Evolutionary conservation across 1,140 invertebrate genomes (phyloP).

Genomic region (Saccostrea cuccullata): DNA sequence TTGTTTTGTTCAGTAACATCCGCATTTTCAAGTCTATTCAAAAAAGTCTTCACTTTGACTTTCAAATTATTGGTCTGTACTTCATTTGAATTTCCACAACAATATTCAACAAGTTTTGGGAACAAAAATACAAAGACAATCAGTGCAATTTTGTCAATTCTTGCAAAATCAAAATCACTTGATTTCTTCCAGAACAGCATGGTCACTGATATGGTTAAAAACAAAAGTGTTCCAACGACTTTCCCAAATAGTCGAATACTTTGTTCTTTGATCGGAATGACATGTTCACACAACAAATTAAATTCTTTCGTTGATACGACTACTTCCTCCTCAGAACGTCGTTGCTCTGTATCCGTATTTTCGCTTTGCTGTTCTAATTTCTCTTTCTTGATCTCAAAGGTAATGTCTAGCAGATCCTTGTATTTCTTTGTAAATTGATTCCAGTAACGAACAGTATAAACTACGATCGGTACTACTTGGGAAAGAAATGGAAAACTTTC

Average conservation of each 20-base stretch:
- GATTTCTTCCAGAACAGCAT: not conserved
- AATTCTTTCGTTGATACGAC: not conserved
- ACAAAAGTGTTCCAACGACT: not conserved
- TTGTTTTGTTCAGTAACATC: not conserved
- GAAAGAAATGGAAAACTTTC: slow-evolving; percentile 10
- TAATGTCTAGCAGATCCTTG: not conserved
- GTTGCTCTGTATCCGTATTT: not conserved
- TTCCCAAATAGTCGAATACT: not conserved
- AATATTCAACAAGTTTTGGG: not conserved
- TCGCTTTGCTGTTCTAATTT: not conserved
- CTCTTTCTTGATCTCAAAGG: not conserved
- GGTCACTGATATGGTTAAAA: not conserved
- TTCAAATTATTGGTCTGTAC: not conserved
- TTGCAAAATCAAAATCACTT: not conserved
- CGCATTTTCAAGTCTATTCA: not conserved
- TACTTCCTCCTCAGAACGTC: not conserved
- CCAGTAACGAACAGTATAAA: slow-evolving; percentile 5
- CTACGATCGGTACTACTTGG: not conserved
- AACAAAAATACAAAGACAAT: not conserved
- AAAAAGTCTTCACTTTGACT: not conserved
- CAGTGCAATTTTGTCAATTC: not conserved
- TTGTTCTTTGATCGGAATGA: slow-evolving; percentile 8
- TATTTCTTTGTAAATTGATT: slow-evolving; percentile 14
- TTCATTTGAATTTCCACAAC: not conserved
- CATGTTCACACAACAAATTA: not conserved